phyloP scores from a whole-genome alignment of 1,140 invertebrate species.

The Eupristina koningsbergeri region DNA sequence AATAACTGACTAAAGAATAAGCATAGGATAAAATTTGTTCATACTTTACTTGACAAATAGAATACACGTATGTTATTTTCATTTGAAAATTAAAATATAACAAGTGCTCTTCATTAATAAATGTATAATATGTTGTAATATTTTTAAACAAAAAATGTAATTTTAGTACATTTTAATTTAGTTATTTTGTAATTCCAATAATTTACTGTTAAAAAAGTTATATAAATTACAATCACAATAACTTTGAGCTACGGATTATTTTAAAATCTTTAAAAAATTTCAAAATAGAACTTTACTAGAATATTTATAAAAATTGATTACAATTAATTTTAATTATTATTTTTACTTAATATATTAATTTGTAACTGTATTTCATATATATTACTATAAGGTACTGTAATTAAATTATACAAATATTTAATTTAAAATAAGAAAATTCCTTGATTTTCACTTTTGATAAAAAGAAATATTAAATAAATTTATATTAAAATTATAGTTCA shows the following conservation, averaged over 20 bases:
- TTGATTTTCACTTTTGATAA: too few relatives aligned
- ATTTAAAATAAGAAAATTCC: too few relatives aligned
- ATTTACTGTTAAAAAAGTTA: neutral
- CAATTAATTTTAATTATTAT: too few relatives aligned
- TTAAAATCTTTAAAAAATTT: neutral
- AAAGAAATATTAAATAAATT: too few relatives aligned
- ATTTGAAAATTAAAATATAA: neutral
- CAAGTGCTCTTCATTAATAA: too few relatives aligned
- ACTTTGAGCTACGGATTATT: neutral
- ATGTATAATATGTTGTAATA: neutral
- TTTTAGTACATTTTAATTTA: neutral
- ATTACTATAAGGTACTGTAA: neutral
- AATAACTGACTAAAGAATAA: neutral
- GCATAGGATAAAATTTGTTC: neutral
- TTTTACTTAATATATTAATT: too few relatives aligned
- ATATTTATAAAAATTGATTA: too few relatives aligned
- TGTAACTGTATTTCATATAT: neutral
- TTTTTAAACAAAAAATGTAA: neutral
- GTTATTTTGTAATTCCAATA: neutral
- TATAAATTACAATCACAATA: neutral
- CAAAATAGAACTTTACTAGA: too few relatives aligned
- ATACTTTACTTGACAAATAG: neutral
- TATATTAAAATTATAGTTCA: too few relatives aligned
- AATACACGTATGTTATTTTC: neutral
- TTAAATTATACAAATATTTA: neutral